Base-by-base conservation (phyloP, 2,113 vertebrate genomes). In the Ctenomys sociabilis region DNA sequence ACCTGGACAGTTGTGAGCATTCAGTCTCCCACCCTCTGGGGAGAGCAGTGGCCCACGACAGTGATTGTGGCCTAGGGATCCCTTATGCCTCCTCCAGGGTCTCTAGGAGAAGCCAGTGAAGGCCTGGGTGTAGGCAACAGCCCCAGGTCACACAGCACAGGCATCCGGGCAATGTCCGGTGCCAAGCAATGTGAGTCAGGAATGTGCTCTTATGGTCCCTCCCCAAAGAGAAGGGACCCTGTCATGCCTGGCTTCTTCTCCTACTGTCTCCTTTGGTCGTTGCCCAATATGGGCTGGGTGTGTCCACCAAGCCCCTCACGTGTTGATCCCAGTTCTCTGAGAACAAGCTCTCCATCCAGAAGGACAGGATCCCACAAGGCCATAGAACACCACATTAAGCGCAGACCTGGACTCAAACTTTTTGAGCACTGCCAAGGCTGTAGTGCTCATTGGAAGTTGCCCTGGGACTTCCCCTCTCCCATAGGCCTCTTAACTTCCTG, bases 241-340 rank as follows among this genome's bases (percentile, higher is more conserved):
- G 85, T 11, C 37, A n/a, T 37, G 8, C 24, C 24, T 9, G 7
- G 9, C 3, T 4, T 28, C 16, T 16, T 30, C 37, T 49, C 13
- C 7, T 12, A 5, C 28, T 64, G 4, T 30, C 3, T 63, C 40
- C 24, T 57, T 2, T 0, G 6, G 22, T 30, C 13, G 24, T 54
- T 0, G 14, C 11, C 3, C 12, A 84, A 49, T 77, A 26, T 19
- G 22, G 64, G 17, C 57, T 2, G 4, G 35, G 22, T 78, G 19
- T 0, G 26, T 2, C 40, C n/a, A n/a, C n/a, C n/a, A 24, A 30
- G 49, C 19, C 3, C 0, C 14, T 22, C 13, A n/a, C 13, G 90
- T 95, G 17, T 16, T 70, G 32, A 30, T 57, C 85, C 12, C 45
- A 64, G 21, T 2, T 66, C 35, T 40, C 7, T 57, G 30, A 3